Evolutionary conservation across 2,888 invertebrate species (phyloP).

Genomic region (Saturnia japonica): DNA sequence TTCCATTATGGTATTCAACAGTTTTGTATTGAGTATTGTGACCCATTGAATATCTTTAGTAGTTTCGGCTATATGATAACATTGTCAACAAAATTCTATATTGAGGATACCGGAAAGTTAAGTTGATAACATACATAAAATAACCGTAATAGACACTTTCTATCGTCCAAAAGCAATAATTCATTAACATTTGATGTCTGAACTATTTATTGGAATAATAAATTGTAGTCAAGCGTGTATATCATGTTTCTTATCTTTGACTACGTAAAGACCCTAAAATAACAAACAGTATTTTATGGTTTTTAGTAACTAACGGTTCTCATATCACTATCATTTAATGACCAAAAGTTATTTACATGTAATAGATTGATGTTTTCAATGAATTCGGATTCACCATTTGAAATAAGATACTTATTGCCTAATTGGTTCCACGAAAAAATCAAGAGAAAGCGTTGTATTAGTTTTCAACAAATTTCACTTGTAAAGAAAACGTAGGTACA

Average conservation of each 20-base stretch:
- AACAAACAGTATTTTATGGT: conserved; percentile 19
- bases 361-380: conserved; percentile 3
- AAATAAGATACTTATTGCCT: not conserved
- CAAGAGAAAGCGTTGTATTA: not conserved
- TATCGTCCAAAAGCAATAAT: conserved; percentile 35
- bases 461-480: not conserved
- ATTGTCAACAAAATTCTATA: not conserved
- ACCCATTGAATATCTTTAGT: not conserved
- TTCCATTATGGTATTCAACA: not conserved
- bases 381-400: not conserved
- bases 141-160: conserved; percentile 16
- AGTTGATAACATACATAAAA: conserved; percentile 20
- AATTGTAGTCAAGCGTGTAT: conserved; percentile 34
- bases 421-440: not conserved
- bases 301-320: conserved; percentile 5
- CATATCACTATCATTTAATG: not conserved
- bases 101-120: conserved; percentile 7
- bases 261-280: conserved; percentile 29
- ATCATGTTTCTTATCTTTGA: conserved; percentile 37
- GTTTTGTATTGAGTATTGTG: not conserved
- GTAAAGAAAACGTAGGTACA: not conserved
- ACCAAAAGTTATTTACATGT: not conserved
- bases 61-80: not conserved
- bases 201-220: conserved; percentile 45
- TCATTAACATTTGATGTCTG: conserved; percentile 46